phyloP scores from a whole-genome alignment of 2,888 invertebrate genomes.

The Epiblema foenella region DNA sequence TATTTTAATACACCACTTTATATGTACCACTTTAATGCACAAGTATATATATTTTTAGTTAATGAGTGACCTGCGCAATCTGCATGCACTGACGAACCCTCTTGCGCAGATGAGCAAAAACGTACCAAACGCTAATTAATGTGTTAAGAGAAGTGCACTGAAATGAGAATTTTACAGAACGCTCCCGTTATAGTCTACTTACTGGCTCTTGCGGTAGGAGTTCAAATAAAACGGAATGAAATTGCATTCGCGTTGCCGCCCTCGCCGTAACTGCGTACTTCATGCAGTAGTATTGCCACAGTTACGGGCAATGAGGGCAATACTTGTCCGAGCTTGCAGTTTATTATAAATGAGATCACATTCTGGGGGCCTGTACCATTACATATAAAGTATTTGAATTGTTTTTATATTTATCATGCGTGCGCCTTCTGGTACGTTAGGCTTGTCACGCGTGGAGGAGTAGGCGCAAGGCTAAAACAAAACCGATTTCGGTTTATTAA shows the following conservation, averaged over 20 bases:
- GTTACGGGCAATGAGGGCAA: slow-evolving; percentile 62
- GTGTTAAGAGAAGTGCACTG: slow-evolving; percentile 26
- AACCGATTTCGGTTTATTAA: background rate
- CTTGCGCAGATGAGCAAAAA: slow-evolving; percentile 29
- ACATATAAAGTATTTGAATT: background rate
- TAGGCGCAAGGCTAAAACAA: background rate
- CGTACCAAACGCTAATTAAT: slow-evolving; percentile 39
- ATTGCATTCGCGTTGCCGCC: slow-evolving; percentile 53
- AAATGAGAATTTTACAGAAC: slow-evolving; percentile 43
- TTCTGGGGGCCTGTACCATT: background rate
- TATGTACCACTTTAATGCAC: too few species aligned
- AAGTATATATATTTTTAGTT: too few species aligned
- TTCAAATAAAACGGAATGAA: slow-evolving; percentile 70
- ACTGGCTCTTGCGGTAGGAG: slow-evolving; percentile 52
- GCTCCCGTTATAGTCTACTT: slow-evolving; percentile 55
- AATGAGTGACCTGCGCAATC: too few species aligned
- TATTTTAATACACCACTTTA: too few species aligned
- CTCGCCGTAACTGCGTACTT: slow-evolving; percentile 54
- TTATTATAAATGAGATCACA: slow-evolving; percentile 43
- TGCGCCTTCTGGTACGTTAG: background rate
- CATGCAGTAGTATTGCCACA: slow-evolving; percentile 58
- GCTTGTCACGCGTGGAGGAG: background rate
- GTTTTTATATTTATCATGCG: background rate
- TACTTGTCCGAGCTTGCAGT: slow-evolving; percentile 56
- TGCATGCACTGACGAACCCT: slow-evolving; percentile 3